A percentile compares a stretch with the other conserved stretches of the same genome.
These are phyloP conservation scores for Falco naumanni DNA, from an alignment of 2,797 vertebrate genomes.

Conservation along the genomic window DNA sequence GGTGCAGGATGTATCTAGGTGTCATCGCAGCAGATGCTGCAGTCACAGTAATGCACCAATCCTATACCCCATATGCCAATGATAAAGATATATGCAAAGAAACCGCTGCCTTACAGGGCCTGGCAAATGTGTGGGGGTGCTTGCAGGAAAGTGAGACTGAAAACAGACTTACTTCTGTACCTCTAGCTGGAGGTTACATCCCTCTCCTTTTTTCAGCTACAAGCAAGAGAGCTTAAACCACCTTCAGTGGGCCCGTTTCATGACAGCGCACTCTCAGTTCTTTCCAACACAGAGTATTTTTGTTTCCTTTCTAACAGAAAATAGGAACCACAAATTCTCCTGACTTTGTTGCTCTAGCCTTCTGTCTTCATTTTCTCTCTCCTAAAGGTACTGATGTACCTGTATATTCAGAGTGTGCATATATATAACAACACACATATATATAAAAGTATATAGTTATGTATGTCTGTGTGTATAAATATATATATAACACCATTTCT, in stretches of 20 bases:
- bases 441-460: too few species aligned
- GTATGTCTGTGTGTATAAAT: too few species aligned
- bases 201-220: not conserved
- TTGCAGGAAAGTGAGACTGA: not conserved
- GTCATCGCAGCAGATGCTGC: accelerated
- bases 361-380: not conserved
- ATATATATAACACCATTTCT: not conserved
- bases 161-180: not conserved
- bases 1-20: accelerated
- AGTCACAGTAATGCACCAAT: not conserved
- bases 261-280: not conserved
- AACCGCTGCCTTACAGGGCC: not conserved
- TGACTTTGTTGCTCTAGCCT: not conserved
- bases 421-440: too few species aligned
- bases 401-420: not conserved
- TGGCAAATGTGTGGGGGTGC: not conserved
- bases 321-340: not conserved
- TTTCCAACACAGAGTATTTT: not conserved
- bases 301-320: not conserved
- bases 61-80: too few species aligned
- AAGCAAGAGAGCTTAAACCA: not conserved
- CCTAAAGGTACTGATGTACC: not conserved
- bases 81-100: not conserved
- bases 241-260: not conserved
- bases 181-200: not conserved